Evolutionary conservation across 2,888 invertebrate genomes (phyloP).

Genomic region (Eupithecia inturbata): DNA sequence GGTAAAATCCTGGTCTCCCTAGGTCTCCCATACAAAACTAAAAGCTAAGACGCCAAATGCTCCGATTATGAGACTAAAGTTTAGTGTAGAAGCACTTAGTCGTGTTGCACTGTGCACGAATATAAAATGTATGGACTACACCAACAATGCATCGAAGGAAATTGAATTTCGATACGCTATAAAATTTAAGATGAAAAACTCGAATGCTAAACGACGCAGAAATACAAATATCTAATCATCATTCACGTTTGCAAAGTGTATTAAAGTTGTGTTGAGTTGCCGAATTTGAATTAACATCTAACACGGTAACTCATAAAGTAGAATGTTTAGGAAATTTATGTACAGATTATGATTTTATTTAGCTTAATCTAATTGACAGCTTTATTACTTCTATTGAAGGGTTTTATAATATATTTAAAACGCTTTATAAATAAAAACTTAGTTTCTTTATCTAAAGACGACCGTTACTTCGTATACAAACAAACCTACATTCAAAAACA

Average conservation of each 20-base stretch:
- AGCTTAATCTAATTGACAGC: conserved; percentile 8
- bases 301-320: conserved; percentile 7
- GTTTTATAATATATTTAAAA: neutral
- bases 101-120: conserved; percentile 30
- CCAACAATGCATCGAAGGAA: conserved; percentile 35
- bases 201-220: conserved; percentile 36
- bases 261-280: conserved; percentile 23
- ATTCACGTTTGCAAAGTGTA: conserved; percentile 34
- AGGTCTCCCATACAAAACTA: neutral
- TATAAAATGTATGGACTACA: conserved; percentile 38
- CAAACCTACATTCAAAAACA: conserved; percentile 30
- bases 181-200: conserved; percentile 37
- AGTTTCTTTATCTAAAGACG: conserved; percentile 1
- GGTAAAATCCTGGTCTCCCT: neutral
- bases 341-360: neutral
- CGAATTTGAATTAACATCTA: conserved; percentile 11
- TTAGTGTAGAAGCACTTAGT: neutral
- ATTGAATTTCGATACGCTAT: conserved; percentile 39
- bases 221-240: conserved; percentile 38
- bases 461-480: conserved; percentile 27
- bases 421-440: neutral
- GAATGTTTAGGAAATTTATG: conserved; percentile 10
- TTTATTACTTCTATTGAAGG: neutral
- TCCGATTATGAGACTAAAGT: neutral
- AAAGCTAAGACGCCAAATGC: neutral